These are phyloP conservation scores for Gopherus evgoodei DNA, from an alignment of 2,113 vertebrate genomes.

Conservation along the genomic window DNA sequence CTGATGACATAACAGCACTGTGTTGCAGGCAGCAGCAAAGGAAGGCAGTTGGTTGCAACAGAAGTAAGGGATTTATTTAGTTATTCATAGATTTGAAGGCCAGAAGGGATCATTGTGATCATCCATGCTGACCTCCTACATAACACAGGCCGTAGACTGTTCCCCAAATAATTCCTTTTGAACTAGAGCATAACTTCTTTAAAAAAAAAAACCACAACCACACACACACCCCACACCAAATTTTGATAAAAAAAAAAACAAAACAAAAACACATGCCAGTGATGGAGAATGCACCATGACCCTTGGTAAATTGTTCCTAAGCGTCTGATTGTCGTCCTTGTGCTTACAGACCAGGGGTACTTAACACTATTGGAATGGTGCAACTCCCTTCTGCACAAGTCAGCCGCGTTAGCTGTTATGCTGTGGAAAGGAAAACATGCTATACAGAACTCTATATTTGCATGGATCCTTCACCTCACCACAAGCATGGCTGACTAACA, in stretches of 20 bases:
- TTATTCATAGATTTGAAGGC: neutral
- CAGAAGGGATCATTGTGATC: neutral
- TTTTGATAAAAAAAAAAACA: too few species aligned
- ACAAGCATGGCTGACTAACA: neutral
- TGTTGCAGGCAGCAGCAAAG: neutral
- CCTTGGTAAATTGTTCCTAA: neutral
- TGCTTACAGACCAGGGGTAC: neutral
- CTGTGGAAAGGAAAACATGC: neutral
- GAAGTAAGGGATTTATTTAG: neutral
- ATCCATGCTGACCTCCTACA: neutral
- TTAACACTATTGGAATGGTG: neutral
- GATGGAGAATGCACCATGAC: neutral
- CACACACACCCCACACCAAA: too few species aligned
- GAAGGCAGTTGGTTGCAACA: neutral
- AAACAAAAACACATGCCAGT: neutral
- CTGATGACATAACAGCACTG: neutral
- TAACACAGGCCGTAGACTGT: neutral
- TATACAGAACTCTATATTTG: neutral
- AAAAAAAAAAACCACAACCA: neutral
- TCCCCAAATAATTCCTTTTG: neutral
- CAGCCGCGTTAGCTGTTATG: neutral
- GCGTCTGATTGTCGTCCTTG: neutral
- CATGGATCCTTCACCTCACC: neutral
- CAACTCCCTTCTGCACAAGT: neutral
- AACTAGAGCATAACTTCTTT: neutral